phyloP scores from a whole-genome alignment of 2,113 vertebrate species.

The Vimba vimba region DNA sequence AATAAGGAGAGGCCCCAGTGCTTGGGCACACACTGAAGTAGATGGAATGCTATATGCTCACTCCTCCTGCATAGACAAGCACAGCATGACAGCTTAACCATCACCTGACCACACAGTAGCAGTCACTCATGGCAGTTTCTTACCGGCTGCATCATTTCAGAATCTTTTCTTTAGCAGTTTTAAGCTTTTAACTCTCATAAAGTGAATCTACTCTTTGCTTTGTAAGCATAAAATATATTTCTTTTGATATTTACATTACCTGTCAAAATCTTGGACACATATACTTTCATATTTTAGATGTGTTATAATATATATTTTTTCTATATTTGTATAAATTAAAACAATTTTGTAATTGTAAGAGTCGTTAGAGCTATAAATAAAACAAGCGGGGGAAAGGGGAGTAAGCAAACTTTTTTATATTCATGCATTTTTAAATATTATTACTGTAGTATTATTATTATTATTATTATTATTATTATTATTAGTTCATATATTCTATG shows the following conservation, averaged over 20 bases:
- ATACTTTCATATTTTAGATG: too few relatives aligned
- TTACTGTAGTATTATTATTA: too few relatives aligned
- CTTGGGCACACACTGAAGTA: constrained; percentile 53
- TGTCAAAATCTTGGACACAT: background rate
- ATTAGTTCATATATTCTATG: background rate
- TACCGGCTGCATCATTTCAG: background rate
- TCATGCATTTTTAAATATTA: background rate
- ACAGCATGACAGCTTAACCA: constrained; percentile 53
- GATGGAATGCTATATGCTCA: constrained; percentile 41
- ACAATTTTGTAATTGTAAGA: background rate
- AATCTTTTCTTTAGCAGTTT: background rate
- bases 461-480: too few relatives aligned
- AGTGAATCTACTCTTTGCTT: background rate
- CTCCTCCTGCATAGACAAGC: constrained; percentile 29
- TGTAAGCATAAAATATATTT: background rate
- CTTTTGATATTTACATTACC: too few relatives aligned
- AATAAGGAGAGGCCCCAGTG: constrained; percentile 68
- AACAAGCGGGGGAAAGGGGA: background rate
- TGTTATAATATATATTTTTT: background rate
- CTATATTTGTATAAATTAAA: background rate
- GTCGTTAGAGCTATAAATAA: background rate
- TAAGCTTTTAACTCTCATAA: background rate
- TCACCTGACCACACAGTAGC: constrained; percentile 36
- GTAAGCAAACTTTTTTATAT: background rate
- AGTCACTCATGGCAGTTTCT: background rate